Evolutionary conservation across 2,113 vertebrate species (phyloP).

Genomic region (Siniperca knerii): DNA sequence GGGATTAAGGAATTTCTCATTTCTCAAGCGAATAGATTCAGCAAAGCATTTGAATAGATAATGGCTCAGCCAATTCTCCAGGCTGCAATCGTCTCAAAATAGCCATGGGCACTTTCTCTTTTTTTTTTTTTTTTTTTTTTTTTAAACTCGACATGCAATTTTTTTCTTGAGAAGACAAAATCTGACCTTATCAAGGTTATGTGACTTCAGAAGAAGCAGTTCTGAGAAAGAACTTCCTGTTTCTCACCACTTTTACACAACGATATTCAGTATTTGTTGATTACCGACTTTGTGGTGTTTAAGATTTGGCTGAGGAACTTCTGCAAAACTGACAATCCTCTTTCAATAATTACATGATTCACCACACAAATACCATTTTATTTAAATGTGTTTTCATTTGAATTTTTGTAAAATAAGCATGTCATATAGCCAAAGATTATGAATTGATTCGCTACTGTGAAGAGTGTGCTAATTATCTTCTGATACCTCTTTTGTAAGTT

Average conservation of each 20-base stretch:
- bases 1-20: conserved; percentile 77
- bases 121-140: background rate
- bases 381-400: conserved; percentile 25
- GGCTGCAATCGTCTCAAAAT: conserved; percentile 61
- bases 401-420: conserved; percentile 68
- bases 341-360: conserved; percentile 28
- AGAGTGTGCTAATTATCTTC: conserved; percentile 60
- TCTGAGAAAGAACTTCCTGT: background rate
- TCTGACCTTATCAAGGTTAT: conserved; percentile 57
- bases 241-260: background rate
- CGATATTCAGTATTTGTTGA: conserved; percentile 7
- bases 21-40: conserved; percentile 66
- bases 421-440: conserved; percentile 83
- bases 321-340: conserved; percentile 63
- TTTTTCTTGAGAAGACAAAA: conserved; percentile 39
- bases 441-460: conserved; percentile 75
- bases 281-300: background rate
- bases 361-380: conserved; percentile 13
- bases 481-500: conserved; percentile 80
- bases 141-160: conserved; percentile 45
- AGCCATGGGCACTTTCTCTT: conserved; percentile 57
- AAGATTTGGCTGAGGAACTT: conserved; percentile 30
- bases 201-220: conserved; percentile 12
- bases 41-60: conserved; percentile 68
- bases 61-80: conserved; percentile 60